phyloP scores from a whole-genome alignment of 2,888 invertebrate species.

The Nephrocerus scutellatus region DNA sequence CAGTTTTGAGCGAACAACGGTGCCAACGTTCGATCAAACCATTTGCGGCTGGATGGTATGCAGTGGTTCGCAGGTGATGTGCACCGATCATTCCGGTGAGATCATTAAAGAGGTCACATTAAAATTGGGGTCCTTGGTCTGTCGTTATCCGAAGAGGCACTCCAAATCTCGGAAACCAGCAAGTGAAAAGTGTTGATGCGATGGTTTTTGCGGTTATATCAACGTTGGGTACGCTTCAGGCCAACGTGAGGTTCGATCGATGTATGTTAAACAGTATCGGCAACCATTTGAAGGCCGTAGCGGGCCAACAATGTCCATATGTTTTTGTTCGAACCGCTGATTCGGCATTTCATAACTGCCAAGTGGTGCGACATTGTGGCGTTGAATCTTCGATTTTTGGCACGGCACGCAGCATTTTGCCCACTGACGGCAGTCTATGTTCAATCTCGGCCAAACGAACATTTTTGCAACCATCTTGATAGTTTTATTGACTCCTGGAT shows the following conservation, averaged over 20 bases:
- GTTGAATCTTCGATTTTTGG: constrained; percentile 6
- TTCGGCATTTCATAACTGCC: constrained; percentile 1
- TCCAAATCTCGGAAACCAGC: constrained; percentile 45
- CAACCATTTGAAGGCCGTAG: constrained; percentile 33
- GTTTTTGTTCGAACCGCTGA: constrained; percentile 34
- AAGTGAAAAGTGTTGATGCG: constrained; percentile 15
- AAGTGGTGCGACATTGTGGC: constrained; percentile 6
- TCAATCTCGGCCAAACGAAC: constrained; percentile 9
- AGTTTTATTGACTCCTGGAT: constrained; percentile 7
- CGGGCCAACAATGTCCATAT: constrained; percentile 46
- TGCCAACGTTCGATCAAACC: no score
- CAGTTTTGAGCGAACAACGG: no score
- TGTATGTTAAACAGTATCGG: constrained; percentile 34
- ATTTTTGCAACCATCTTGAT: constrained; percentile 1
- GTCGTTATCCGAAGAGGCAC: constrained; percentile 35
- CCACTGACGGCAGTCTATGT: constrained; percentile 8
- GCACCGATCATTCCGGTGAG: no score
- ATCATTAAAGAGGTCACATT: no score
- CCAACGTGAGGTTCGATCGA: constrained; percentile 26
- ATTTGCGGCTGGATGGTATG: no score
- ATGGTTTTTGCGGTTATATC: constrained; percentile 21
- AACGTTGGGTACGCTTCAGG: constrained; percentile 25
- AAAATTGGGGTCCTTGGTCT: constrained; percentile 5
- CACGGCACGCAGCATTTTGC: constrained; percentile 2
- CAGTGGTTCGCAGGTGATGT: no score